A percentile compares a stretch with the other conserved stretches of the same genome.
phyloP scores from a whole-genome alignment of 2,113 vertebrate genomes.

The Triplophysa rosa region DNA sequence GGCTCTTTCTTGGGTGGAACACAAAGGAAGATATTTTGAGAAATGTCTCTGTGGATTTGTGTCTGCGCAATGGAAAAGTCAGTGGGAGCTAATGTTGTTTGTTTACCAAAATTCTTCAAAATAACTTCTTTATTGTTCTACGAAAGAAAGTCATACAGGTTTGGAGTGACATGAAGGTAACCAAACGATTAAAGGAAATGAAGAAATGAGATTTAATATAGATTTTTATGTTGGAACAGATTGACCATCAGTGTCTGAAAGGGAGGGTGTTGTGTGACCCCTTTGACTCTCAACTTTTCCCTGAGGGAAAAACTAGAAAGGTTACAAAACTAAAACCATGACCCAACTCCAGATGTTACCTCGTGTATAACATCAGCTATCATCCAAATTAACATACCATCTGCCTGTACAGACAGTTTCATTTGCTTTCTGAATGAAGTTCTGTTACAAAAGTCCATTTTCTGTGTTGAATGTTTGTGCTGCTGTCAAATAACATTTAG shows the following conservation, averaged over 20 bases:
- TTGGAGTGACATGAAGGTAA: too few species aligned
- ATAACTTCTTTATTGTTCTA: too few species aligned
- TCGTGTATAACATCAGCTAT: conserved; percentile 24
- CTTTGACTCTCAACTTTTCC: background rate
- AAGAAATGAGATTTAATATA: too few species aligned
- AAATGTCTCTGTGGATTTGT: too few species aligned
- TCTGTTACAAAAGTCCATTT: background rate
- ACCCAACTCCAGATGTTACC: conserved; percentile 11
- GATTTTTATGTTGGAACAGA: background rate
- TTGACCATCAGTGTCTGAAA: background rate
- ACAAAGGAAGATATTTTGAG: too few species aligned
- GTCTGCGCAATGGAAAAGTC: too few species aligned
- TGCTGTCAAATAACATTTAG: background rate
- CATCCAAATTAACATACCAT: conserved; percentile 8
- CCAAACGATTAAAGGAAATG: too few species aligned
- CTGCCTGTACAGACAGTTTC: conserved; percentile 18
- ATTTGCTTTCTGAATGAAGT: conserved; percentile 14
- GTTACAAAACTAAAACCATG: background rate
- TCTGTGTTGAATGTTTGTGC: background rate
- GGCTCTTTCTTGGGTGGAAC: too few species aligned
- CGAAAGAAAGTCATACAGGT: too few species aligned
- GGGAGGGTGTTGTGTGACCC: background rate
- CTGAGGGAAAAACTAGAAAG: conserved; percentile 1
- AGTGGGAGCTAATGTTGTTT: too few species aligned
- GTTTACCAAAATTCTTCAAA: too few species aligned